A percentile compares a stretch with the other conserved stretches of the same genome.
phyloP scores from a whole-genome alignment of 2,888 invertebrate genomes.

The Leucophenga montana region DNA sequence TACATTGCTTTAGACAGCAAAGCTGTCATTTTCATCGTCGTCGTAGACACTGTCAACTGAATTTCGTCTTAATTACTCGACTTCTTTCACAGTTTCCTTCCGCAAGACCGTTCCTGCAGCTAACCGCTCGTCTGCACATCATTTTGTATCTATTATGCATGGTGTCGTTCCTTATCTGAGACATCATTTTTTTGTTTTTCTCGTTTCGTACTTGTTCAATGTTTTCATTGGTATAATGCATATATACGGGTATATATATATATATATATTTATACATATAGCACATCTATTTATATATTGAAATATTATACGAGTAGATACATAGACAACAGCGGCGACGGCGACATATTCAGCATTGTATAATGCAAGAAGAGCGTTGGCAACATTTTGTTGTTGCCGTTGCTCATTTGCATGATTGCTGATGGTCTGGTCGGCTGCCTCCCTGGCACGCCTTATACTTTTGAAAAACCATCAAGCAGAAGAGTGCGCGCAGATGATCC shows the following conservation, averaged over 20 bases:
- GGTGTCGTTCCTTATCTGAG: background rate
- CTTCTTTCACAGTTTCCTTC: slow-evolving; percentile 40
- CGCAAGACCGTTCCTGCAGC: slow-evolving; percentile 12
- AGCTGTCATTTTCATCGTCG: slow-evolving; percentile 7
- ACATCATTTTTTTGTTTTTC: slow-evolving; percentile 3
- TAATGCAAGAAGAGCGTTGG: background rate
- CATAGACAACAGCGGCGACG: background rate
- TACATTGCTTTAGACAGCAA: slow-evolving; percentile 35
- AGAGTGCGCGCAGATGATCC: no score
- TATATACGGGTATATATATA: background rate
- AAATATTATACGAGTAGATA: background rate
- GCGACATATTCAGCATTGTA: no score
- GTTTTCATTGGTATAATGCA: background rate
- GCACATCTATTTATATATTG: background rate
- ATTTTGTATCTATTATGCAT: background rate
- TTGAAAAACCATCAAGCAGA: slow-evolving; percentile 21
- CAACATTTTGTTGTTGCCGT: slow-evolving; percentile 23
- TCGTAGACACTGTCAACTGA: background rate
- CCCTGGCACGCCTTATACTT: slow-evolving; percentile 34
- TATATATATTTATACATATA: background rate
- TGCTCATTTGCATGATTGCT: slow-evolving; percentile 22
- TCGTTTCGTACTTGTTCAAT: background rate
- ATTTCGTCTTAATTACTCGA: slow-evolving; percentile 48
- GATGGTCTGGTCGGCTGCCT: background rate
- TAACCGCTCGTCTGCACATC: background rate